Base-by-base conservation (phyloP, 1,140 invertebrate species). In the Aporrectodea caliginosa region DNA sequence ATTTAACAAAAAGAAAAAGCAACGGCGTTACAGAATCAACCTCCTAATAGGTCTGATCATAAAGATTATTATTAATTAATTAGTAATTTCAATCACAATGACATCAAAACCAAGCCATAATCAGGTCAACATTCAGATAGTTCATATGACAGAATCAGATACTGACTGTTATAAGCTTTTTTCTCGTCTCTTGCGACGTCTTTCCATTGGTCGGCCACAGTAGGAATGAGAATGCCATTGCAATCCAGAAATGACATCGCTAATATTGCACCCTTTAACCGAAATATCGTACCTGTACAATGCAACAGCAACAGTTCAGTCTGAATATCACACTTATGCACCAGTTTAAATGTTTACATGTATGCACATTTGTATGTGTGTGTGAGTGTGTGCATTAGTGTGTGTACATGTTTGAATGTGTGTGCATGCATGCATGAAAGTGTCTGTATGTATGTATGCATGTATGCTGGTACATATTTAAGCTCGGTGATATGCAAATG, bases 241-340 rank as follows among this genome's bases (percentile, higher is more conserved):
- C 93, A 95, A 83, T 99, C 96, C 86, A 99, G 90, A 90, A 98
- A 98, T 75, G 94, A 95, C 92, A 98, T 95, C 77, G 93, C 93
- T 83, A 97, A 89, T 86, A 98, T 96, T 85, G 93, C 92, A 82
- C 96, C 96, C 90, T 96, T 97, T 88, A 98, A 90, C 88, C 96
- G 92, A 90, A 97, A 97, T 86, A 98, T 93, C 83, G 95, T 95
- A 83, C 96, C 96, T 86, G 82, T 35, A 84, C 84, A 29, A 78
- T 14, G n/a, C n/a, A n/a, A n/a, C n/a, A n/a, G n/a, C n/a, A n/a
- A n/a, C n/a, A n/a, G n/a, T n/a, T n/a, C n/a, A n/a, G n/a, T 68
- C 58, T 14, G 58, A 14, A 14, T 68, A n/a, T 68, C n/a, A 68
- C 58, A 68, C 12, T 68, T n/a, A 68, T 68, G n/a, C n/a, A 12